A percentile compares a stretch with the other conserved stretches of the same genome.
phyloP scores from a whole-genome alignment of 2,113 vertebrate genomes.

The Tringa solitaria region DNA sequence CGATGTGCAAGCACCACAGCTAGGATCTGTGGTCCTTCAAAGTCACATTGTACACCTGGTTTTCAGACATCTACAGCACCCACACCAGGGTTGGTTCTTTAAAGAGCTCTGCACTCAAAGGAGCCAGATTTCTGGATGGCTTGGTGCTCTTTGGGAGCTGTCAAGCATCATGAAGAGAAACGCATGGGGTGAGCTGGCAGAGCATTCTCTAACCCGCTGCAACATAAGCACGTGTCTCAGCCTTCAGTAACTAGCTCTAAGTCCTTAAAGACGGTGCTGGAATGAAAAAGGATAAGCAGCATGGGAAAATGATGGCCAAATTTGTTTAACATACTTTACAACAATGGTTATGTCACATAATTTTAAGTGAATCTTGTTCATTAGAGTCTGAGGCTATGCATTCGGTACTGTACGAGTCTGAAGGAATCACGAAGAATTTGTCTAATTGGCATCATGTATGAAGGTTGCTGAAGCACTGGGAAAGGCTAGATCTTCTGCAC shows the following conservation, averaged over 20 bases:
- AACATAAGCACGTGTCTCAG: not conserved
- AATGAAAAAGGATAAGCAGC: not conserved
- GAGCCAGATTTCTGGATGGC: not conserved
- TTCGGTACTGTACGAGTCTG: not conserved
- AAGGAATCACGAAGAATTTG: conserved; percentile 3
- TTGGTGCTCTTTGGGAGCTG: not conserved
- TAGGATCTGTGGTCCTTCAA: not conserved
- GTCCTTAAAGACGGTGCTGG: not conserved
- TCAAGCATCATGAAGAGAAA: not conserved
- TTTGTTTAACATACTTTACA: conserved; percentile 17
- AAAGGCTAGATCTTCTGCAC: not conserved
- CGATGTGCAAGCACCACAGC: not conserved
- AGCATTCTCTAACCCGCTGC: not conserved
- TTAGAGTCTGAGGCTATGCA: not conserved
- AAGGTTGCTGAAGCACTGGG: not conserved
- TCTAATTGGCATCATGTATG: conserved; percentile 8
- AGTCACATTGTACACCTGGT: not conserved
- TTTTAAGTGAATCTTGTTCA: not conserved
- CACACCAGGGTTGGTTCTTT: not conserved
- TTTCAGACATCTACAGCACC: not conserved
- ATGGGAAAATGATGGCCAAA: not conserved
- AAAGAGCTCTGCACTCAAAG: not conserved
- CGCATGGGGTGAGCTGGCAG: not conserved
- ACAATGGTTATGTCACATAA: not conserved
- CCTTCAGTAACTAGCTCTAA: not conserved